These are phyloP conservation scores for Caenorhabditis sp. DNA, from an alignment of 2,888 invertebrate species.

Conservation along the genomic window DNA sequence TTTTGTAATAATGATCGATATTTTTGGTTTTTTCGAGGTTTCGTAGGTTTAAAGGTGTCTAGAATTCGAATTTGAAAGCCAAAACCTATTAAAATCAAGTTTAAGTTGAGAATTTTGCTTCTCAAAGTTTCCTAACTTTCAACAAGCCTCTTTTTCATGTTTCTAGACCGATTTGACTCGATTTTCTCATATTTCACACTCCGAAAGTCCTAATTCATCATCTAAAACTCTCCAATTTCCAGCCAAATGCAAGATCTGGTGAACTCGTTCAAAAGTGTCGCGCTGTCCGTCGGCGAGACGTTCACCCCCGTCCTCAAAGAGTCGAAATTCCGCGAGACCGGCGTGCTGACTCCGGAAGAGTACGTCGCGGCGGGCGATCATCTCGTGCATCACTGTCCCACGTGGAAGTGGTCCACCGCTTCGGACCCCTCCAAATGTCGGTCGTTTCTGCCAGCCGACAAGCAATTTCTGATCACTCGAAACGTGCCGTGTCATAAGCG, in stretches of 20 bases:
- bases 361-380: conserved; percentile 99
- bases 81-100: too few species aligned
- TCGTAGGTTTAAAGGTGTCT: too few species aligned
- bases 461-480: conserved; percentile 96
- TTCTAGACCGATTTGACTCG: too few species aligned
- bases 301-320: conserved; percentile 96
- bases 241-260: conserved; percentile 94
- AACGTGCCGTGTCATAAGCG: conserved; percentile 97
- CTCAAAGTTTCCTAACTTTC: too few species aligned
- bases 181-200: too few species aligned
- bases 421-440: conserved; percentile 87
- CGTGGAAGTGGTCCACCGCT: conserved; percentile 95
- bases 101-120: too few species aligned
- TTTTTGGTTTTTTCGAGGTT: neutral
- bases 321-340: conserved; percentile 94
- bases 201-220: too few species aligned
- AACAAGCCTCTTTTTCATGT: too few species aligned
- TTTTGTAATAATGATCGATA: neutral
- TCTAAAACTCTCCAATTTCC: neutral
- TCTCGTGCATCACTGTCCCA: conserved; percentile 98
- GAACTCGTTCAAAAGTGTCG: conserved; percentile 95
- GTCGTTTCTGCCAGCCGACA: conserved; percentile 92
- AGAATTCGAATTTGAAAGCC: too few species aligned
- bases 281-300: conserved; percentile 95
- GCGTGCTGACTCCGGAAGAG: conserved; percentile 97